Percentiles rank a stretch among this genome's conserved stretches.
Evolutionary conservation across 2,113 vertebrate species (phyloP).

Genomic region (Sturnira hondurensis): DNA sequence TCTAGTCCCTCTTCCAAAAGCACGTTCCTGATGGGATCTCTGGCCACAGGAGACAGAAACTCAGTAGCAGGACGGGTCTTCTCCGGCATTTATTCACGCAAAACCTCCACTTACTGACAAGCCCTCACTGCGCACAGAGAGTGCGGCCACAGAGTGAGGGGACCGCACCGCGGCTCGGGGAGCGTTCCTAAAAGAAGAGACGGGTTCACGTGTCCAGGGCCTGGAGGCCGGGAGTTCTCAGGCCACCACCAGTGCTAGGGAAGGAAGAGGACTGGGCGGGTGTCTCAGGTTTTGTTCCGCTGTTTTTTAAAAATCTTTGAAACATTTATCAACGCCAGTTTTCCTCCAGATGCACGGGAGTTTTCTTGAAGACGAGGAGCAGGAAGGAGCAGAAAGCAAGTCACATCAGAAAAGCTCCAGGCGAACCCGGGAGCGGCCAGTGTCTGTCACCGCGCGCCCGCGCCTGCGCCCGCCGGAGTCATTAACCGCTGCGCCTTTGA

Average conservation of each 20-base stretch:
- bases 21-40: background rate
- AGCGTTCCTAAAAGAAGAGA: background rate
- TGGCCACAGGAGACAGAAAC: background rate
- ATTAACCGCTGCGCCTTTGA: conserved; percentile 67
- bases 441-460: conserved; percentile 27
- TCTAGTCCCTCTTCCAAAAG: background rate
- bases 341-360: background rate
- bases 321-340: background rate
- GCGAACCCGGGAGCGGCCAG: conserved; percentile 30
- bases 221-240: background rate
- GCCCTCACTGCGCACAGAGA: background rate
- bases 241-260: background rate
- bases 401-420: conserved; percentile 50
- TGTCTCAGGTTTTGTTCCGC: background rate
- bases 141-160: background rate
- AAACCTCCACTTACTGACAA: background rate
- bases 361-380: conserved; percentile 32
- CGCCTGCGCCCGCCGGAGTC: conserved; percentile 59
- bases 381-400: conserved; percentile 12
- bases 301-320: background rate
- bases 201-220: background rate
- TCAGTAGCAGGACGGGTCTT: background rate
- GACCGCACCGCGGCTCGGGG: background rate
- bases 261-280: background rate
- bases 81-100: background rate